Evolutionary conservation across 2,888 invertebrate species (phyloP), one percentile per base, ranked within the genome.

Genomic region (Agrotis puta): DNA sequence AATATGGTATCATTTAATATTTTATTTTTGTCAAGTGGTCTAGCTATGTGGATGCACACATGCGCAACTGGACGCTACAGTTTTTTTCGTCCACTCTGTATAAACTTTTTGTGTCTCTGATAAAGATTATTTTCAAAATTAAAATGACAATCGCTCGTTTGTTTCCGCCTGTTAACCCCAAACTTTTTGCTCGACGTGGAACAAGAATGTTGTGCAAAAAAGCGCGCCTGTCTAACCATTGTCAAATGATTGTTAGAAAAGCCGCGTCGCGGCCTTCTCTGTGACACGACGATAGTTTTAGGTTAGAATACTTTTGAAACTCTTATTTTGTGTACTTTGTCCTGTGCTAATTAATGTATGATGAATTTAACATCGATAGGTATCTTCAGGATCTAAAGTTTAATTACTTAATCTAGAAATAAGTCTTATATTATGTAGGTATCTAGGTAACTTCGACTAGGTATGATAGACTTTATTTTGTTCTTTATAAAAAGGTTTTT

Each of bases 121-220:
- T 39, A 53, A 51, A 62, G 70, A 73, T 74, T 76, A 79, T 85
- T 74, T 84, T 56, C 54, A 58, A 53, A 77, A 72, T 64, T 74
- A 76, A 74, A 74, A 74, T 59, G 67, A 83, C 74, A 75, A 81
- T 78, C 69, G 66, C 39, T 70, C 53, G 63, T 74, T 66, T 70
- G 68, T 79, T 82, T 77, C 79, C 76, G 82, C 81, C 70, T 79
- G 67, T 75, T 84, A 74, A 73, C 70, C 65, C 66, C 59, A 63
- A 68, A 79, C 59, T 85, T 83, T 83, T 85, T 83, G 76, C 68
- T 57, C 67, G 18, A 20, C 65, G 50, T 39, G 33, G 48, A 83
- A 79, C 54, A 75, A 78, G 78, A 83, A 79, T 81, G 72, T 75
- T 64, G 48, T 24, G 64, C 62, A 85, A 81, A 83, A 83, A 81